A percentile compares a stretch with the other conserved stretches of the same genome.
These are phyloP conservation scores for Rhamphomyia laevipes DNA, from an alignment of 2,888 invertebrate genomes.

Conservation along the genomic window DNA sequence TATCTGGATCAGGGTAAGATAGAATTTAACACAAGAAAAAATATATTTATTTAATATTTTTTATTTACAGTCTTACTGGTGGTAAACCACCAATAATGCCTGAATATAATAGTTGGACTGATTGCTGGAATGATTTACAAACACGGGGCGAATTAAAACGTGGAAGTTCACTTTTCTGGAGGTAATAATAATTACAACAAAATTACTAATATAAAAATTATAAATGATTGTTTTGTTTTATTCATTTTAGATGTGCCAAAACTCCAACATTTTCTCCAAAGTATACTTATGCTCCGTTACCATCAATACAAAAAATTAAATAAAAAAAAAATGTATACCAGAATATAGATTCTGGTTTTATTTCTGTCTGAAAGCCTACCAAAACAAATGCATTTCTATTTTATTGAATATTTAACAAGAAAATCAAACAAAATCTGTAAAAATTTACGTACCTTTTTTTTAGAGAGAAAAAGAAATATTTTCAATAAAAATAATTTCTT, in stretches of 20 bases:
- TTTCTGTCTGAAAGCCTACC: too few relatives aligned
- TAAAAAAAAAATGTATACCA: too few relatives aligned
- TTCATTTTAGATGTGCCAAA: neutral
- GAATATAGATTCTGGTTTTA: too few relatives aligned
- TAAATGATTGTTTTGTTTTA: neutral
- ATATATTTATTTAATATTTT: slow-evolving; percentile 3
- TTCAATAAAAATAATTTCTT: too few relatives aligned
- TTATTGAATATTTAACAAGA: too few relatives aligned
- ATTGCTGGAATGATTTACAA: slow-evolving; percentile 72
- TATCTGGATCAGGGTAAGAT: slow-evolving; percentile 59
- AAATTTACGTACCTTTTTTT: too few relatives aligned
- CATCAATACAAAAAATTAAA: too few relatives aligned
- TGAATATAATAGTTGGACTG: slow-evolving; percentile 64
- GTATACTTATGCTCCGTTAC: too few relatives aligned
- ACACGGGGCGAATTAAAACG: slow-evolving; percentile 68
- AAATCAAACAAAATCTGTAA: too few relatives aligned
- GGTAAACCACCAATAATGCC: slow-evolving; percentile 80
- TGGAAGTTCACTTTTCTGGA: slow-evolving; percentile 59
- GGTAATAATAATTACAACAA: slow-evolving; percentile 19
- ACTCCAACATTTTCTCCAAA: too few relatives aligned
- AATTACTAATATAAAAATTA: neutral
- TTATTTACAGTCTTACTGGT: slow-evolving; percentile 51
- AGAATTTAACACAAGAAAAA: neutral
- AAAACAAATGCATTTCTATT: too few relatives aligned
- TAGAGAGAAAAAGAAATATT: too few relatives aligned